A percentile compares a stretch with the other conserved stretches of the same genome.
Evolutionary conservation across 1,140 invertebrate species (phyloP).

Genomic region (Brachionus manjavacas): DNA sequence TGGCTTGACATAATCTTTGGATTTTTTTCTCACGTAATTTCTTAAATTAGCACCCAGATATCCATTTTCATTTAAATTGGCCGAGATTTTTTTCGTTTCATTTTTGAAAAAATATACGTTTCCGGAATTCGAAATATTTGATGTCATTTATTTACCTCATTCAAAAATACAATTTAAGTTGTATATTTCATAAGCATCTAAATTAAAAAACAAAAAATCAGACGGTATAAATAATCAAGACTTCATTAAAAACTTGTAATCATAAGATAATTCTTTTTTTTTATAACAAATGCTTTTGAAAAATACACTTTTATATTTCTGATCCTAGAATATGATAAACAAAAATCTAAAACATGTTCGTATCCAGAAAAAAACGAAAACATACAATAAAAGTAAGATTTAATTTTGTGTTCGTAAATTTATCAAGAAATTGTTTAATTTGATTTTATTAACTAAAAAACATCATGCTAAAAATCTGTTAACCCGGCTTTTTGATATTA

Average conservation of each 20-base stretch:
- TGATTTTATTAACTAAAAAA: background rate
- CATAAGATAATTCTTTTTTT: background rate
- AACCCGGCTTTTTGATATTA: background rate
- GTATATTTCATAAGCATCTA: background rate
- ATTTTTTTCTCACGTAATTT: background rate
- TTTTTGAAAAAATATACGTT: background rate
- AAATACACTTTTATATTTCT: background rate
- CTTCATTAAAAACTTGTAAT: background rate
- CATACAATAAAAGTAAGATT: background rate
- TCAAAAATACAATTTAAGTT: background rate
- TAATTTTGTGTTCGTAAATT: background rate
- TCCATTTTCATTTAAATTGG: background rate
- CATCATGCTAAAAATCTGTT: background rate
- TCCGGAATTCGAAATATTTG: background rate
- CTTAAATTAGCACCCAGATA: background rate
- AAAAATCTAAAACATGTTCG: background rate
- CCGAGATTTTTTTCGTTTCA: background rate
- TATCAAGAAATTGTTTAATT: background rate
- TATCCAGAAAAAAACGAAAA: constrained; percentile 10
- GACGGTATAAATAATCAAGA: background rate
- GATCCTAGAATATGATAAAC: background rate
- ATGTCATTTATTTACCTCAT: background rate
- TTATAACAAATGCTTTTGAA: background rate
- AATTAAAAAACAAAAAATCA: background rate
- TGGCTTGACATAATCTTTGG: background rate